Evolutionary conservation across 2,113 vertebrate species (phyloP).

Genomic region (Brachionichthys hirsutus): DNA sequence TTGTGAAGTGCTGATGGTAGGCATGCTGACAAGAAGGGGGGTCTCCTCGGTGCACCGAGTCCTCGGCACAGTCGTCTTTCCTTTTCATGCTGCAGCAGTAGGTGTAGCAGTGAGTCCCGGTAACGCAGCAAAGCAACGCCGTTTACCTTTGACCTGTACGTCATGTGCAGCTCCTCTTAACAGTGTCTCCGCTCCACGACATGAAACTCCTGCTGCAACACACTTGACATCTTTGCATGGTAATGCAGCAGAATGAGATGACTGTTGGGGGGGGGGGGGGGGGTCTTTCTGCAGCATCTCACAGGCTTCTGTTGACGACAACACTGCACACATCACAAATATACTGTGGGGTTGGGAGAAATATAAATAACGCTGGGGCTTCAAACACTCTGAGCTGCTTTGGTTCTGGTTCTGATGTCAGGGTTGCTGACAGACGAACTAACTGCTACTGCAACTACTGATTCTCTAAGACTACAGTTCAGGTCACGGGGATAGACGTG

Average conservation of each 20-base stretch:
- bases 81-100: conserved; percentile 4
- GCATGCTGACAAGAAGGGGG: conserved; percentile 29
- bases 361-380: conserved; percentile 13
- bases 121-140: conserved; percentile 1
- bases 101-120: conserved; percentile 2
- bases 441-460: too few species aligned
- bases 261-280: conserved; percentile 22
- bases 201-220: conserved; percentile 10
- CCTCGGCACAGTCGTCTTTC: conserved; percentile 20
- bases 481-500: too few species aligned
- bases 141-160: conserved; percentile 21
- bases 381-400: conserved; percentile 1
- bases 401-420: conserved; percentile 4
- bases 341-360: conserved; percentile 30
- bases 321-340: conserved; percentile 21
- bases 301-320: conserved; percentile 34
- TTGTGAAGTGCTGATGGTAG: conserved; percentile 33
- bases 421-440: not conserved
- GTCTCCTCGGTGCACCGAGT: conserved; percentile 24
- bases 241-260: conserved; percentile 14
- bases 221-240: conserved; percentile 17
- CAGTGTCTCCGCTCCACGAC: too few species aligned
- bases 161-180: conserved; percentile 5
- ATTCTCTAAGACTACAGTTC: too few species aligned
- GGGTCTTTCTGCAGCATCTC: conserved; percentile 2